Evolutionary conservation across 1,140 invertebrate species (phyloP), one percentile per base, ranked within the genome.

Genomic region (Brachionus rotundiformis): DNA sequence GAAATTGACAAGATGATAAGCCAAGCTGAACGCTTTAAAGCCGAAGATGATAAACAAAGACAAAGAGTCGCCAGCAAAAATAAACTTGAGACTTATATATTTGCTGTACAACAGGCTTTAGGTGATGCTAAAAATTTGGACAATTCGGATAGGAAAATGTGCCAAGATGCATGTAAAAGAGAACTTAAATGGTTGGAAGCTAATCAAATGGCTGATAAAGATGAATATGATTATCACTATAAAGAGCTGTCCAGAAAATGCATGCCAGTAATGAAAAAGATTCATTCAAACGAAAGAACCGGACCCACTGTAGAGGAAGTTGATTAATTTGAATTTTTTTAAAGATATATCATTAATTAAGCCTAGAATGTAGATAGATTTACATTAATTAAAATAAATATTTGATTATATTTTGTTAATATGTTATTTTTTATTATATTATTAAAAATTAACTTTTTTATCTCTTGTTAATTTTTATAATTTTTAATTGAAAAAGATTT

Each of bases 71-170:
- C 82, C 1, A 84, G 88, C 7, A 83, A 84, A 73, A 88, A 89
- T 82, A 39, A 65, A 29, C 63, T 86, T 0, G 85, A 85, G 76
- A 81, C 73, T 36, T 86, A 86, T 75, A 80, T 85, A 3, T 85
- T 84, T 63, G 63, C 76, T 11, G 82, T 84, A 0, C 84, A 86
- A 79, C 49, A 82, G 73, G 83, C 85, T 54, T 65, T 49, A 80
- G 82, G 84, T 3, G 83, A 84, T 8, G 81, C 85, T 33, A 33
- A 39, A 71, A 88, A 86, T 82, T 83, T 93, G 0, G 88, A 88
- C 3, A 89, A 90, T 3, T 85, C 87, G 0, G 92, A 94, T 83
- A 91, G 91, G 83, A 87, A 88, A 27, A 86, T 86, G 10, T 91
- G 92, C 0, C 85, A 89, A 1, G 90, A 90, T 10, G 85, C 84